phyloP scores from a whole-genome alignment of 1,140 invertebrate species.

The Drosophila ambigua region DNA sequence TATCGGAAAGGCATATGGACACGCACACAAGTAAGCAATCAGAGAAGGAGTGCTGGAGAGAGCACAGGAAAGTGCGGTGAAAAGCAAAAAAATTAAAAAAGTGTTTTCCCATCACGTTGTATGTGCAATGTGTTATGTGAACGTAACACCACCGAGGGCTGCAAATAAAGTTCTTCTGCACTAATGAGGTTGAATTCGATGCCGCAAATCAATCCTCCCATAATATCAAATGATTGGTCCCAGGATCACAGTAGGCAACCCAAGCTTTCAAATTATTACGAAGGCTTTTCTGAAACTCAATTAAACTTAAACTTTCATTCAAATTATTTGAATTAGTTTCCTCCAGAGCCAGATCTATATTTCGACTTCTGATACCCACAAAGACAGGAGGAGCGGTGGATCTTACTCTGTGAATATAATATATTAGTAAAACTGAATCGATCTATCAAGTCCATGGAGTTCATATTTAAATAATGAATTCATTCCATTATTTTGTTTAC shows the following conservation, averaged over 20 bases:
- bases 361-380: too few relatives aligned
- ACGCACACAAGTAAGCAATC: slow-evolving; percentile 20
- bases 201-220: too few relatives aligned
- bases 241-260: too few relatives aligned
- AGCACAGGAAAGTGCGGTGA: neutral
- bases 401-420: too few relatives aligned
- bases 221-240: too few relatives aligned
- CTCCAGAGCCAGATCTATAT: too few relatives aligned
- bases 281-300: neutral
- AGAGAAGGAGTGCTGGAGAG: neutral
- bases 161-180: neutral
- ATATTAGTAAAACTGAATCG: too few relatives aligned
- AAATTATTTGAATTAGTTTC: neutral
- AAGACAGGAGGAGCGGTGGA: too few relatives aligned
- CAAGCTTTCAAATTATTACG: neutral
- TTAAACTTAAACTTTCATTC: neutral
- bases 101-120: slow-evolving; percentile 41
- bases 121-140: slow-evolving; percentile 46
- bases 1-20: neutral
- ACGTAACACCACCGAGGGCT: slow-evolving; percentile 33
- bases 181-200: neutral
- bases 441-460: too few relatives aligned
- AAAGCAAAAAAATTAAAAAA: slow-evolving; percentile 13
- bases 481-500: neutral
- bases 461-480: too few relatives aligned